phyloP scores from a whole-genome alignment of 2,888 invertebrate species.

The Diaperis boleti region DNA sequence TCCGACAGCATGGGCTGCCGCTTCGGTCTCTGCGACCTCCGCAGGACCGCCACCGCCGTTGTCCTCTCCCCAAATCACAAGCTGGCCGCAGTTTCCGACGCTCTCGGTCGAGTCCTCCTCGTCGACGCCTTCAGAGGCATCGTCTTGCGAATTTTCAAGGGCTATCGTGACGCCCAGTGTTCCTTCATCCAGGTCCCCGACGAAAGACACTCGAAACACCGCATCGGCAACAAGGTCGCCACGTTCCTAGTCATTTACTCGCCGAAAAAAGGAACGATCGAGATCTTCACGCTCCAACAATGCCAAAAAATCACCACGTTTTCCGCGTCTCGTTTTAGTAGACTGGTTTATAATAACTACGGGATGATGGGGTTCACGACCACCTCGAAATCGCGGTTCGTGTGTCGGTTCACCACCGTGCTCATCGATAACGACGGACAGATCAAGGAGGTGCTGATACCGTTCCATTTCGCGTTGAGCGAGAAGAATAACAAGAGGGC shows the following conservation, averaged over 20 bases:
- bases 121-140: slow-evolving; percentile 86
- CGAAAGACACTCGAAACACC: slow-evolving; percentile 65
- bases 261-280: slow-evolving; percentile 90
- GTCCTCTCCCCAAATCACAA: slow-evolving; percentile 83
- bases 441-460: slow-evolving; percentile 85
- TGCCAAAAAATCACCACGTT: slow-evolving; percentile 93
- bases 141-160: slow-evolving; percentile 91
- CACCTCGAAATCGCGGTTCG: slow-evolving; percentile 69
- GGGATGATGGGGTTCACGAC: slow-evolving; percentile 81
- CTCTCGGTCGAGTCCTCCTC: slow-evolving; percentile 87
- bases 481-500: slow-evolving; percentile 89
- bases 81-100: slow-evolving; percentile 86
- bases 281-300: slow-evolving; percentile 92
- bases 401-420: slow-evolving; percentile 78
- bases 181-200: slow-evolving; percentile 90
- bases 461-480: slow-evolving; percentile 89
- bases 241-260: slow-evolving; percentile 94
- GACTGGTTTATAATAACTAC: slow-evolving; percentile 83
- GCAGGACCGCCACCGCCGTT: slow-evolving; percentile 81
- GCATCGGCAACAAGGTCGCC: slow-evolving; percentile 68
- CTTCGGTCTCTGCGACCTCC: slow-evolving; percentile 84
- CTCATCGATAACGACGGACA: slow-evolving; percentile 87
- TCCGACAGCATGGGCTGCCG: slow-evolving; percentile 82
- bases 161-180: slow-evolving; percentile 95
- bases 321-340: slow-evolving; percentile 87